phyloP scores from a whole-genome alignment of 2,797 vertebrate genomes.

The Hipposideros larvatus region DNA sequence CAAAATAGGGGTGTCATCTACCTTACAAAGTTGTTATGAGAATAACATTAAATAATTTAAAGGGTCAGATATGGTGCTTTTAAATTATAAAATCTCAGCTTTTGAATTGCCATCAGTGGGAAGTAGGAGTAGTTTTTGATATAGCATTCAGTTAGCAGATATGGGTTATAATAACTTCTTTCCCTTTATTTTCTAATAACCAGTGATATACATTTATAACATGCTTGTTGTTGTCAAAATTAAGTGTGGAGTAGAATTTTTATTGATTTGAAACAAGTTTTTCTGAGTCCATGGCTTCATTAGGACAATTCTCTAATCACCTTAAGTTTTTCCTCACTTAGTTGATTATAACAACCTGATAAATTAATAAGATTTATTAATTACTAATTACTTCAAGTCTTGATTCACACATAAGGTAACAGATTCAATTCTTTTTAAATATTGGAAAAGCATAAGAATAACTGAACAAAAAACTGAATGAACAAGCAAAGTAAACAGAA shows the following conservation, averaged over 20 bases:
- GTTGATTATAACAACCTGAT: neutral
- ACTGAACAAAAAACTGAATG: neutral
- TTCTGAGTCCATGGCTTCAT: neutral
- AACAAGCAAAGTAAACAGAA: too few relatives aligned
- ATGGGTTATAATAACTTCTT: neutral
- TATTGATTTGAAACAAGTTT: conserved; percentile 8
- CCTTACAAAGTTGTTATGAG: neutral
- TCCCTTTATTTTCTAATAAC: neutral
- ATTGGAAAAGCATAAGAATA: neutral
- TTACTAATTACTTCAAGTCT: neutral
- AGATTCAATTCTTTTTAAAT: neutral
- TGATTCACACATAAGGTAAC: neutral
- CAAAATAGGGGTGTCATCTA: neutral
- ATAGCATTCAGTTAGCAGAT: neutral
- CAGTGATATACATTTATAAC: neutral
- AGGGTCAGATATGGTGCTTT: neutral
- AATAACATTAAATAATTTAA: conserved; percentile 14
- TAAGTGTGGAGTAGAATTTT: neutral
- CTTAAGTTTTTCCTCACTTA: neutral
- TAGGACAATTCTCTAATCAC: conserved; percentile 18
- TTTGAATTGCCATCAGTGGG: neutral
- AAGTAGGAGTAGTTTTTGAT: neutral
- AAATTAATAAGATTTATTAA: neutral
- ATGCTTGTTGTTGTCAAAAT: neutral
- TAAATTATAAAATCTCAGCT: neutral